Conservation (phyloP, 2,888 invertebrate genomes). For the Siphlonurus alternatus region DNA sequence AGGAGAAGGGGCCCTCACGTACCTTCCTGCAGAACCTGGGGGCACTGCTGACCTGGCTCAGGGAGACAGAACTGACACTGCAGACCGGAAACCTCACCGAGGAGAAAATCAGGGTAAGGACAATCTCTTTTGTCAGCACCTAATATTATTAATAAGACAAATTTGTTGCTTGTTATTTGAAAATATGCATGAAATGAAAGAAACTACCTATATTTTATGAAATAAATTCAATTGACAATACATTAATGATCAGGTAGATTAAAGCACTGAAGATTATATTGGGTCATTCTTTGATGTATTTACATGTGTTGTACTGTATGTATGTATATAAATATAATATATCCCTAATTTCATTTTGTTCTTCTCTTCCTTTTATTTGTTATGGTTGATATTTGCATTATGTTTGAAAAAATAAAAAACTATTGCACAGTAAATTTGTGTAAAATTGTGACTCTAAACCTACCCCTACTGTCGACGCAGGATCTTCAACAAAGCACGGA, state of each 20-base stretch:
- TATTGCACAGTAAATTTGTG: not conserved
- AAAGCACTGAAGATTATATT: too few species aligned
- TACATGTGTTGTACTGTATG: too few species aligned
- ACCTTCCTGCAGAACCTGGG: not conserved
- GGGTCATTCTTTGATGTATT: too few species aligned
- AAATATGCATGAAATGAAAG: too few species aligned
- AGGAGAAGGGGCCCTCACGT: not conserved
- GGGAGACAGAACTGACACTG: not conserved
- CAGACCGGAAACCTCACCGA: not conserved
- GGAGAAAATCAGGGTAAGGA: not conserved
- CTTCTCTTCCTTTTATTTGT: not conserved
- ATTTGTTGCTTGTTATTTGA: not conserved
- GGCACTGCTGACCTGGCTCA: not conserved
- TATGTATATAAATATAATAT: too few species aligned
- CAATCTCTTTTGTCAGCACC: not conserved
- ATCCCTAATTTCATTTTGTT: not conserved
- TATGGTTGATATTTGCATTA: not conserved
- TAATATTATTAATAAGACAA: not conserved
- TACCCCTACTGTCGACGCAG: conserved; percentile 9
- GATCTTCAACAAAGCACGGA: conserved; percentile 28
- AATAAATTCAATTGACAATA: too few species aligned
- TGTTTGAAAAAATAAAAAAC: not conserved
- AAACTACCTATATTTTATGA: too few species aligned
- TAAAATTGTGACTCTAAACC: not conserved
- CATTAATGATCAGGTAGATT: too few species aligned